A percentile compares a stretch with the other conserved stretches of the same genome.
These are phyloP conservation scores for Butorides virescens DNA, from an alignment of 2,113 vertebrate species.

Conservation along the genomic window DNA sequence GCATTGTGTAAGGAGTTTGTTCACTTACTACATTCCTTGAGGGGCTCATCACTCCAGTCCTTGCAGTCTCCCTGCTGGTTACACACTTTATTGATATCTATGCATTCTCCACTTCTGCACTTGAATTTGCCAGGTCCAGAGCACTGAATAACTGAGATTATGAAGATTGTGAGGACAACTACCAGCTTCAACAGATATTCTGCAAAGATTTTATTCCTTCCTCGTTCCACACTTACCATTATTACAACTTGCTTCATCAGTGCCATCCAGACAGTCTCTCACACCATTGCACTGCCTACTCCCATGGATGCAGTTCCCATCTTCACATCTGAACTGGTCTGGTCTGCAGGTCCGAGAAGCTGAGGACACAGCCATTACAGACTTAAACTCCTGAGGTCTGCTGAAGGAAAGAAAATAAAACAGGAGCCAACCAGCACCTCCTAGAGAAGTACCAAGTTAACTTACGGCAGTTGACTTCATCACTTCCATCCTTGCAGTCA, in stretches of 20 bases:
- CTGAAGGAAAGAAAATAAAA: not conserved
- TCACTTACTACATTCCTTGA: slow-evolving; percentile 94
- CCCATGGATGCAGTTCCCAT: slow-evolving; percentile 89
- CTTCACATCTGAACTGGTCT: slow-evolving; percentile 94
- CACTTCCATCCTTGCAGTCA: slow-evolving; percentile 95
- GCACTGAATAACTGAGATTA: slow-evolving; percentile 86
- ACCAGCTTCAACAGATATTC: not conserved
- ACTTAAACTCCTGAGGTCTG: not conserved
- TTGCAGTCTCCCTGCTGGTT: slow-evolving; percentile 92
- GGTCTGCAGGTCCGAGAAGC: slow-evolving; percentile 88
- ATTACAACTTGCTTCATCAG: slow-evolving; percentile 90
- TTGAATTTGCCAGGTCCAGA: slow-evolving; percentile 92
- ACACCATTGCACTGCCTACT: slow-evolving; percentile 90
- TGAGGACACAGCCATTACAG: slow-evolving; percentile 42
- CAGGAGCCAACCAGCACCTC: not conserved
- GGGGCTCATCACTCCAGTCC: slow-evolving; percentile 97
- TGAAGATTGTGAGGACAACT: not conserved
- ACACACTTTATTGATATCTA: slow-evolving; percentile 92
- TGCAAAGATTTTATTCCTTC: not conserved
- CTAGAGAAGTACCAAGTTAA: not conserved
- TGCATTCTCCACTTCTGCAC: slow-evolving; percentile 94
- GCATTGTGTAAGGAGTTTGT: not conserved
- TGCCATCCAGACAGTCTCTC: slow-evolving; percentile 90
- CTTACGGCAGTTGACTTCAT: slow-evolving; percentile 95
- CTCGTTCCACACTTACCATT: slow-evolving; percentile 73